Evolutionary conservation across 2,888 invertebrate species (phyloP).

Genomic region (Oasisia sp.): DNA sequence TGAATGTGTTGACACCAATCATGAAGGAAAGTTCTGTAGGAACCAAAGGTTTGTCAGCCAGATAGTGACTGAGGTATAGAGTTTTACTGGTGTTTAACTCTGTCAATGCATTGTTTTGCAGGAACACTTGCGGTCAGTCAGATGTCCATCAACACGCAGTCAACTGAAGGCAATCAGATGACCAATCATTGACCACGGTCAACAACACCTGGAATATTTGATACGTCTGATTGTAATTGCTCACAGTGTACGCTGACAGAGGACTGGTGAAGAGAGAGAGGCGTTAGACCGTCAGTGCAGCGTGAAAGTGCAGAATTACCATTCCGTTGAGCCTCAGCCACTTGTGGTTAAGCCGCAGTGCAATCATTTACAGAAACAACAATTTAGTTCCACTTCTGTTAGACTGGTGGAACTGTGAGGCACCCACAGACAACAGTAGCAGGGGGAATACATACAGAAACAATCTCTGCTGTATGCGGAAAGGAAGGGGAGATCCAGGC

Average conservation of each 20-base stretch:
- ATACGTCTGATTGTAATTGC: neutral
- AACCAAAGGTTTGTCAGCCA: no score
- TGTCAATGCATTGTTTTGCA: neutral
- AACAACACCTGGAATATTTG: neutral
- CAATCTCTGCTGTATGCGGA: neutral
- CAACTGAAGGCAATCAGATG: neutral
- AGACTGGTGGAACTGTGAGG: neutral
- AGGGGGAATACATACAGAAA: neutral
- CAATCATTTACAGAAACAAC: conserved; percentile 12
- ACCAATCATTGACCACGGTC: neutral
- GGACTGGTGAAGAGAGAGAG: neutral
- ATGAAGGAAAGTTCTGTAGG: no score
- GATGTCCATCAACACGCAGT: neutral
- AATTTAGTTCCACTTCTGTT: neutral
- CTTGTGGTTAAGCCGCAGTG: neutral
- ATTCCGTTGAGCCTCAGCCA: neutral
- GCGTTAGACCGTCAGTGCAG: neutral
- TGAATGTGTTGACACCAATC: no score
- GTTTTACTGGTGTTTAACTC: neutral
- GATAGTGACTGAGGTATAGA: neutral
- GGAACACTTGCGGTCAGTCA: neutral
- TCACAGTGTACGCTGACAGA: neutral
- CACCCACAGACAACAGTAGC: neutral
- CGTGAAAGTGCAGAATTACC: conserved; percentile 1
- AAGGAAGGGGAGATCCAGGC: no score